A percentile compares a stretch with the other conserved stretches of the same genome.
These are phyloP conservation scores for Portunus trituberculatus DNA, from an alignment of 1,140 invertebrate genomes.

Conservation along the genomic window DNA sequence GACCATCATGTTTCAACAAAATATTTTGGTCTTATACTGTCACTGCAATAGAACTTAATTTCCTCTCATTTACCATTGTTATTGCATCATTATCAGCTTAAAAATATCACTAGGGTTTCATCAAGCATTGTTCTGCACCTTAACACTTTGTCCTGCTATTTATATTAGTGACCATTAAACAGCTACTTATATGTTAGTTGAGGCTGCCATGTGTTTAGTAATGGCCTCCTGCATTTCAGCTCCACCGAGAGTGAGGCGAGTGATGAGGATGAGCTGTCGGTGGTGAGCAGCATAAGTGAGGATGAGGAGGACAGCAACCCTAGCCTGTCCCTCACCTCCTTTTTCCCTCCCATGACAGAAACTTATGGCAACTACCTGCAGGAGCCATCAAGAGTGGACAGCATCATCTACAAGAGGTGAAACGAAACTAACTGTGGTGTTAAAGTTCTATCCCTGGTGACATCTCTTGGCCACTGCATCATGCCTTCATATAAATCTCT, in stretches of 20 bases:
- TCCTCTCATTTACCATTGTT: too few relatives aligned
- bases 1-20: too few relatives aligned
- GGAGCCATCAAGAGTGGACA: slow-evolving; percentile 52
- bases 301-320: slow-evolving; percentile 54
- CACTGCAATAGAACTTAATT: too few relatives aligned
- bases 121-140: too few relatives aligned
- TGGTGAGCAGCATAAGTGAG: slow-evolving; percentile 58
- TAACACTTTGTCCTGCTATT: too few relatives aligned
- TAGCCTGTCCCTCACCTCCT: slow-evolving; percentile 60
- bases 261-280: slow-evolving; percentile 65
- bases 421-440: not conserved
- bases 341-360: slow-evolving; percentile 69
- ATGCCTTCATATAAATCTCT: not conserved
- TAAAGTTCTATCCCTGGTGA: not conserved
- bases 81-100: too few relatives aligned
- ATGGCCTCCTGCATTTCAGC: not conserved
- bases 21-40: too few relatives aligned
- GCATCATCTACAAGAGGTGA: slow-evolving; percentile 60
- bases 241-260: slow-evolving; percentile 70
- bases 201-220: too few relatives aligned
- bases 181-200: too few relatives aligned
- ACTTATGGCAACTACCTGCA: slow-evolving; percentile 63
- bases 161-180: too few relatives aligned
- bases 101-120: too few relatives aligned
- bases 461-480: not conserved